Evolutionary conservation across 2,113 vertebrate genomes (phyloP).

Genomic region (Halichoerus grypus): DNA sequence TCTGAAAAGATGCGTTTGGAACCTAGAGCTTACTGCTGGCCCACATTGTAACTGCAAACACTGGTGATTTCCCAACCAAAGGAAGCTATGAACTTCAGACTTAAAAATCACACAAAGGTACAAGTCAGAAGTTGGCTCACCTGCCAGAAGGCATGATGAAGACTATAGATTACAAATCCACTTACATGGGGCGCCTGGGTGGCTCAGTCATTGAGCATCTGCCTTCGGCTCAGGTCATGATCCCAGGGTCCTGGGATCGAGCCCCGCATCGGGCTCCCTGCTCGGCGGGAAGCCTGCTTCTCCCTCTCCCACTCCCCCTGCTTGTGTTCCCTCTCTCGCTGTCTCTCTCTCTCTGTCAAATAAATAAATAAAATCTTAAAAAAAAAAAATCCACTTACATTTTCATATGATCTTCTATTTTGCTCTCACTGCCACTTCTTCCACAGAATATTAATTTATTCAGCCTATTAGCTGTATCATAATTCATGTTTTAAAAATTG

Average conservation of each 20-base stretch:
- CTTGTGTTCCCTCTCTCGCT: too few relatives aligned
- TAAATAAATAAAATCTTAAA: too few relatives aligned
- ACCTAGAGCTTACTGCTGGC: neutral
- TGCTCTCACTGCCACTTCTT: conserved; percentile 8
- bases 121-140: neutral
- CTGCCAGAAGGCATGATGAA: conserved; percentile 14
- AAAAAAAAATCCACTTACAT: neutral
- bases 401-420: conserved; percentile 47
- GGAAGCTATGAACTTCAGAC: neutral
- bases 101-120: neutral
- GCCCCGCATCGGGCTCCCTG: too few relatives aligned
- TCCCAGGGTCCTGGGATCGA: too few relatives aligned
- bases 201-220: too few relatives aligned
- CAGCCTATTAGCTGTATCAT: conserved; percentile 39
- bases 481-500: conserved; percentile 69
- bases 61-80: neutral
- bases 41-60: neutral
- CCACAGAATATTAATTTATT: conserved; percentile 58
- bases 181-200: neutral
- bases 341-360: too few relatives aligned
- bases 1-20: neutral
- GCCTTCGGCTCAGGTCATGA: too few relatives aligned
- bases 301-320: too few relatives aligned
- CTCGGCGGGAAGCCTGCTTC: too few relatives aligned
- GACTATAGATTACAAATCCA: neutral